These are phyloP conservation scores for Masticophis lateralis DNA, from an alignment of 2,797 vertebrate species.

Conservation along the genomic window DNA sequence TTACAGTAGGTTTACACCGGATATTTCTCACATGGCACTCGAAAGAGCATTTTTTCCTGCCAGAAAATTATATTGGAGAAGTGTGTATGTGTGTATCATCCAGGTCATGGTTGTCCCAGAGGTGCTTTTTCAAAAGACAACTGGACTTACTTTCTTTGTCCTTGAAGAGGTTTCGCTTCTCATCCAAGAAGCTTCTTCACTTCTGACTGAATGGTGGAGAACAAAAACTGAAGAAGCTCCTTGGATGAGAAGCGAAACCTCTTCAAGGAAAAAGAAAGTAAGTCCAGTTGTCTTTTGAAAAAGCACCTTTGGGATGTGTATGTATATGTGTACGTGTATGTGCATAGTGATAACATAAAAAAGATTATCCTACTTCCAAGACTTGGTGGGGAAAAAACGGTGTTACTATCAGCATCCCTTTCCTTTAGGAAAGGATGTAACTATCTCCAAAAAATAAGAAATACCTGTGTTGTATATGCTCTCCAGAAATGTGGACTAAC, in stretches of 20 bases:
- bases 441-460: constrained; percentile 32
- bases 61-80: not conserved
- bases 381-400: constrained; percentile 15
- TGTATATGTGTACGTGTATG: not conserved
- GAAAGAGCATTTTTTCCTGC: constrained; percentile 16
- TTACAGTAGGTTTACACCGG: constrained; percentile 5
- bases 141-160: not conserved
- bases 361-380: not conserved
- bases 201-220: not conserved
- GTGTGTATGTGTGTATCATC: not conserved
- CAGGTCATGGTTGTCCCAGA: not conserved
- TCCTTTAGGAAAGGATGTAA: constrained; percentile 5
- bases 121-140: not conserved
- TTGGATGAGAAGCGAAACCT: too few relatives aligned
- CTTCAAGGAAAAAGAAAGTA: too few relatives aligned
- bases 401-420: constrained; percentile 17
- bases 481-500: constrained; percentile 42
- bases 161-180: not conserved
- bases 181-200: not conserved
- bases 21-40: not conserved
- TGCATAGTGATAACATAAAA: not conserved
- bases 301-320: not conserved
- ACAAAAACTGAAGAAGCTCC: not conserved
- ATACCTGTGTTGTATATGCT: constrained; percentile 39
- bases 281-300: too few relatives aligned